Conservation (phyloP, 2,888 invertebrate genomes). For the Nemoura dubitans region DNA sequence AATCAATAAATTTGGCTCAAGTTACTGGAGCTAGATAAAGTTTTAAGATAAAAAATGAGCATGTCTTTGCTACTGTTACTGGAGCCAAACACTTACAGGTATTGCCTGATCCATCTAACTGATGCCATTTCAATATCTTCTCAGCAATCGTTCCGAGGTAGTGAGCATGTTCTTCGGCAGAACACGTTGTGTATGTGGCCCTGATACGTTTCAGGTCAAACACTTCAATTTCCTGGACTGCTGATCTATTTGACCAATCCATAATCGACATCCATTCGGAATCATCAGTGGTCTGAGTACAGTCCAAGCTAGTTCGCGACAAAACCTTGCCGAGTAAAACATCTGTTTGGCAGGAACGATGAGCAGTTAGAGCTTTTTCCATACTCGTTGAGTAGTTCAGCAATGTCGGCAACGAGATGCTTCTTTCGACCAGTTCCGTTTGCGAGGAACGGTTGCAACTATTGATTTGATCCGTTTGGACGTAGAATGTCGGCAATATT, state of each 20-base stretch:
- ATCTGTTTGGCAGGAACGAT: neutral
- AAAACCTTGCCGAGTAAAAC: no score
- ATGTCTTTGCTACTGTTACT: no score
- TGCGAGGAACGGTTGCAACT: neutral
- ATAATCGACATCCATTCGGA: neutral
- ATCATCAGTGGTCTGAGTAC: neutral
- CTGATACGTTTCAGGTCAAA: neutral
- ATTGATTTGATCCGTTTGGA: neutral
- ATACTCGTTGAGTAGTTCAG: neutral
- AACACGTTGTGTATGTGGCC: neutral
- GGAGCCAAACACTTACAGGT: neutral
- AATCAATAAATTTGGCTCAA: no score
- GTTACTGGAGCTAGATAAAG: no score
- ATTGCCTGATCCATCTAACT: neutral
- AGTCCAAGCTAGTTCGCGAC: neutral
- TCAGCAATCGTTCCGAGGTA: neutral
- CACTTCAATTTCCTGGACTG: neutral
- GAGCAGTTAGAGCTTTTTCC: no score
- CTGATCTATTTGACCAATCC: neutral
- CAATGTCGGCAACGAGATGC: neutral
- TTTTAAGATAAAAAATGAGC: no score
- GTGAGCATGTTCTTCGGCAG: neutral
- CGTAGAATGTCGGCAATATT: neutral
- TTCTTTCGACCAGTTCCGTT: neutral
- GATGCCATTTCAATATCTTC: neutral